A percentile compares a stretch with the other conserved stretches of the same genome.
These are phyloP conservation scores for Notiomystis cincta DNA, from an alignment of 2,113 vertebrate species.

Conservation along the genomic window DNA sequence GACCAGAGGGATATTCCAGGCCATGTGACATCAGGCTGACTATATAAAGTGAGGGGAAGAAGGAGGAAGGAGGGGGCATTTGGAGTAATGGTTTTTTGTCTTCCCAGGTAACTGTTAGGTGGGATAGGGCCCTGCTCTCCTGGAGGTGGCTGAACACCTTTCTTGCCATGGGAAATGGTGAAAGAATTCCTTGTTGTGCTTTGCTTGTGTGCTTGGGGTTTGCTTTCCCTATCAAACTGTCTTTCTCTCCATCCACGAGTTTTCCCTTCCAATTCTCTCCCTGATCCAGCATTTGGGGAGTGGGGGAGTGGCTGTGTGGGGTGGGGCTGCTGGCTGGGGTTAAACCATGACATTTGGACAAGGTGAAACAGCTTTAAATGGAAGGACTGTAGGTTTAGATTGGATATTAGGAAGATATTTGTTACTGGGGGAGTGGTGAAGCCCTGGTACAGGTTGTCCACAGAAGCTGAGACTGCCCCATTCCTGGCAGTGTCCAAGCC, in stretches of 20 bases:
- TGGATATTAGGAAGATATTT: not conserved
- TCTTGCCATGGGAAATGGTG: not conserved
- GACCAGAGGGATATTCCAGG: not conserved
- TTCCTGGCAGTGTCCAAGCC: not conserved
- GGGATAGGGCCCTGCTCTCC: not conserved
- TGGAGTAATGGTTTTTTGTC: not conserved
- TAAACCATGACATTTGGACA: not conserved
- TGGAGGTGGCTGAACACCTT: not conserved
- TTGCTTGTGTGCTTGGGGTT: not conserved
- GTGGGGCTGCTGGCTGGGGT: not conserved
- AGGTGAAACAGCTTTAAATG: not conserved
- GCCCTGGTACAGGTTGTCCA: too few relatives aligned
- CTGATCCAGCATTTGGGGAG: fast-evolving
- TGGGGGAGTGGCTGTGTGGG: fast-evolving
- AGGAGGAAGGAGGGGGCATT: too few relatives aligned
- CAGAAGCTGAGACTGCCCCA: not conserved
- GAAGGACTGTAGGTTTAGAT: not conserved
- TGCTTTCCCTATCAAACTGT: not conserved
- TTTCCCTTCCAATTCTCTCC: not conserved
- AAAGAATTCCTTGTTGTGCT: not conserved
- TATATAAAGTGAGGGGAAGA: not conserved
- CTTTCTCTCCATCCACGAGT: fast-evolving
- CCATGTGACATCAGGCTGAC: not conserved
- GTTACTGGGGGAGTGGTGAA: too few relatives aligned
- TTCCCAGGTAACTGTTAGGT: too few relatives aligned